Conservation (phyloP, 2,888 invertebrate species). For the Orchestes rusci region DNA sequence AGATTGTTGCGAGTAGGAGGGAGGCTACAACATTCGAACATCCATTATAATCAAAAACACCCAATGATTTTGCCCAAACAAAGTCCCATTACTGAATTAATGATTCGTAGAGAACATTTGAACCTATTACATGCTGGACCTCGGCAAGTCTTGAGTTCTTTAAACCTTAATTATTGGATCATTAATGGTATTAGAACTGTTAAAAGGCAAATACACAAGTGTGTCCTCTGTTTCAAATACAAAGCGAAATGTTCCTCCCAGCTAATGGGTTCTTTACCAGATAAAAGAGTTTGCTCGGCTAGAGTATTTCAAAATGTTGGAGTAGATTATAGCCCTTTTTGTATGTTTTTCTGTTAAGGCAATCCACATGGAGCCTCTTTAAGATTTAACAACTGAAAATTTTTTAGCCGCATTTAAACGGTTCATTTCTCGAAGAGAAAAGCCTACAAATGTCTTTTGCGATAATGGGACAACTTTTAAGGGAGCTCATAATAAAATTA, state of each 20-base stretch:
- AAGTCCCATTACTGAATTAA: conserved; percentile 10
- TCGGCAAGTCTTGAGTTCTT: conserved; percentile 12
- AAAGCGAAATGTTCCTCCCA: conserved; percentile 12
- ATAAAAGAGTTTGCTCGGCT: conserved; percentile 9
- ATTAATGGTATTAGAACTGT: conserved; percentile 16
- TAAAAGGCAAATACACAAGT: conserved; percentile 17
- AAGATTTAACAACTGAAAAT: conserved; percentile 16
- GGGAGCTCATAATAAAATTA: conserved; percentile 15
- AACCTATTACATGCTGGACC: conserved; percentile 20
- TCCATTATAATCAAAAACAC: background rate
- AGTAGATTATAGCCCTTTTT: conserved; percentile 11
- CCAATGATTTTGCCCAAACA: background rate
- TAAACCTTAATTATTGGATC: conserved; percentile 18
- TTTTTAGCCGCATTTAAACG: conserved; percentile 16
- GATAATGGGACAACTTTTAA: conserved; percentile 16
- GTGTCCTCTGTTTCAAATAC: conserved; percentile 14
- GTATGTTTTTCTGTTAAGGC: conserved; percentile 19
- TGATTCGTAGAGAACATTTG: conserved; percentile 17
- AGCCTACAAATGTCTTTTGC: conserved; percentile 12
- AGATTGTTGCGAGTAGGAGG: background rate
- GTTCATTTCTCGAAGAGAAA: conserved; percentile 14
- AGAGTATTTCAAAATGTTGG: conserved; percentile 13
- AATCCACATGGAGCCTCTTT: conserved; percentile 15
- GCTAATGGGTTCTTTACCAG: conserved; percentile 17
- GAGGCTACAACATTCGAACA: background rate